These are phyloP conservation scores for Ptychobarbus kaznakovi DNA, from an alignment of 2,797 vertebrate genomes.

Conservation along the genomic window DNA sequence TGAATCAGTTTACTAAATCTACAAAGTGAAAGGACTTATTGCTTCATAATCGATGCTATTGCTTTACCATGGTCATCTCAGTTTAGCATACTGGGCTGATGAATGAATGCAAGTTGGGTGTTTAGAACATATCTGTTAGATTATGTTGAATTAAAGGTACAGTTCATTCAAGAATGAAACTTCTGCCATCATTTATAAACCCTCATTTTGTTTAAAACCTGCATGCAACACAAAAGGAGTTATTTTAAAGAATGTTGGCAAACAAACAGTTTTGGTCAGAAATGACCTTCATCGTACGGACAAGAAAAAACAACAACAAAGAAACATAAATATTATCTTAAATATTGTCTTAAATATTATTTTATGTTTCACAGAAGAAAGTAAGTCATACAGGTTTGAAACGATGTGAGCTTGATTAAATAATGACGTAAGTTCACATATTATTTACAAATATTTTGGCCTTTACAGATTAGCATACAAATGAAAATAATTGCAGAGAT, in stretches of 20 bases:
- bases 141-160: background rate
- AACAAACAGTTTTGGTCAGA: background rate
- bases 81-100: conserved; percentile 6
- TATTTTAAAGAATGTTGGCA: background rate
- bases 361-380: background rate
- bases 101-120: conserved; percentile 12
- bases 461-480: background rate
- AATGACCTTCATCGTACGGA: background rate
- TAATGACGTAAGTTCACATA: background rate
- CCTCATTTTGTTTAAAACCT: background rate
- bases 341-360: background rate
- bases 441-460: background rate
- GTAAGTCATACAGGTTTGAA: background rate
- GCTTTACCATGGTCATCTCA: conserved; percentile 30
- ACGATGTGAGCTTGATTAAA: background rate
- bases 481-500: background rate
- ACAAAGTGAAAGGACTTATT: conserved; percentile 75
- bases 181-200: background rate
- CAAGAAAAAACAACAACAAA: background rate
- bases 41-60: conserved; percentile 72
- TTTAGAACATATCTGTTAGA: background rate
- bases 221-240: background rate
- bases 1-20: conserved; percentile 78
- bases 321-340: no score
- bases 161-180: background rate